Base-by-base conservation (phyloP, 1,140 invertebrate species). In the Cepaea nemoralis region DNA sequence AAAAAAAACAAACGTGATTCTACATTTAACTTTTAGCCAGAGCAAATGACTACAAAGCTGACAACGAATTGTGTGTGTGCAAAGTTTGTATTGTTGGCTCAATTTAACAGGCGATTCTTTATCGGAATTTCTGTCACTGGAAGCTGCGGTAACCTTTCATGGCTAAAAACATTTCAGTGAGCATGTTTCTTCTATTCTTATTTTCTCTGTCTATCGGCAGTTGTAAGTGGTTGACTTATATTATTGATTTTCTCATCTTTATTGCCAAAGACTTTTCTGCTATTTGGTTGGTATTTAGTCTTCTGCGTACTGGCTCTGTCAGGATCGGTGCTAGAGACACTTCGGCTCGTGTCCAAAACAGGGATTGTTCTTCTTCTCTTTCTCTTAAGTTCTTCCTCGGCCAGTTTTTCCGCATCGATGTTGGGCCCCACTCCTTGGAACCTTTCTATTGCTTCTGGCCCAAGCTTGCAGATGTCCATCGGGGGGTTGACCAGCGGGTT, bases 401-500 rank as follows among this genome's bases (percentile, higher is more conserved):
- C 73, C 31, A 50, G 24, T 50, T 75, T 75, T 48, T 75, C 22
- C 2, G 39, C 73, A 35, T 75, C 73, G 33, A 75, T 75, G 24
- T 75, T 75, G 22, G 73, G 73, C 22, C 73, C 73, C 8, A 75
- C 73, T 5, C 73, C 73, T 35, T 75, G 73, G 24, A 75, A 75
- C 27, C 73, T 45, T 48, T 87, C 86, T 66, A 90, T 88, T 22
- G 85, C 86, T 66, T 80, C 70, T 24, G 89, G 82, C 22, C 91
- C 91, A 80, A 87, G 78, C 66, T 86, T 85, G 73, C 90, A 91
- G 14, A 91, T 88, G 48, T 92, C 89, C 19, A 91, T 66, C 0
- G 91, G 91, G 27, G 91, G 91, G 55, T 86, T 84, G 6, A 84
- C 69, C 5, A 92, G 82, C 6, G 91, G 91, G 81, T 92, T 92